phyloP scores from a whole-genome alignment of 2,888 invertebrate genomes.

The Drosophila anomelani region DNA sequence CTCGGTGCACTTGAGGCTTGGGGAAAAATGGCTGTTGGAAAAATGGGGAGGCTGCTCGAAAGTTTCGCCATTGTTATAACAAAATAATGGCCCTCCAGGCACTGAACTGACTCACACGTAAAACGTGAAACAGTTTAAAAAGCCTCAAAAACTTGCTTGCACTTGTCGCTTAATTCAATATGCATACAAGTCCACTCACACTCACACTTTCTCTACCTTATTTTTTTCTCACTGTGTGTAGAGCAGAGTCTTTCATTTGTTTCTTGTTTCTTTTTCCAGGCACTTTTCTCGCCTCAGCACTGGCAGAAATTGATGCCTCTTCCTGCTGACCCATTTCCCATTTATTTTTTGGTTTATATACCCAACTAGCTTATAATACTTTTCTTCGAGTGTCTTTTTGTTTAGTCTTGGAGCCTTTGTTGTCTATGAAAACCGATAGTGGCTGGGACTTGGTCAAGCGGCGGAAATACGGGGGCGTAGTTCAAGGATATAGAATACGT shows the following conservation, averaged over 20 bases:
- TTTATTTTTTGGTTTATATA: neutral
- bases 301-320: neutral
- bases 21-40: neutral
- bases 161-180: conserved; percentile 80
- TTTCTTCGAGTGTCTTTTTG: neutral
- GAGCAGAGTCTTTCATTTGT: conserved; percentile 31
- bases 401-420: neutral
- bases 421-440: conserved; percentile 33
- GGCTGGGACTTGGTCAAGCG: conserved; percentile 24
- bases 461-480: neutral
- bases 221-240: conserved; percentile 5
- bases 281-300: conserved; percentile 2
- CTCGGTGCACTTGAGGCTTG: conserved; percentile 48
- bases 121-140: conserved; percentile 69
- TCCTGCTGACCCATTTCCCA: neutral
- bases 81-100: conserved; percentile 72
- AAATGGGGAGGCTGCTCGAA: conserved; percentile 41
- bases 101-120: conserved; percentile 28
- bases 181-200: conserved; percentile 62
- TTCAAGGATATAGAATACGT: neutral
- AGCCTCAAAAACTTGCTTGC: conserved; percentile 75
- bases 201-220: conserved; percentile 3
- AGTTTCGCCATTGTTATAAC: conserved; percentile 75
- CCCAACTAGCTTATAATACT: neutral
- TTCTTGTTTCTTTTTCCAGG: conserved; percentile 19